Evolutionary conservation across 2,113 vertebrate species (phyloP), one percentile per base, ranked within the genome.

Genomic region (Labeo catla): DNA sequence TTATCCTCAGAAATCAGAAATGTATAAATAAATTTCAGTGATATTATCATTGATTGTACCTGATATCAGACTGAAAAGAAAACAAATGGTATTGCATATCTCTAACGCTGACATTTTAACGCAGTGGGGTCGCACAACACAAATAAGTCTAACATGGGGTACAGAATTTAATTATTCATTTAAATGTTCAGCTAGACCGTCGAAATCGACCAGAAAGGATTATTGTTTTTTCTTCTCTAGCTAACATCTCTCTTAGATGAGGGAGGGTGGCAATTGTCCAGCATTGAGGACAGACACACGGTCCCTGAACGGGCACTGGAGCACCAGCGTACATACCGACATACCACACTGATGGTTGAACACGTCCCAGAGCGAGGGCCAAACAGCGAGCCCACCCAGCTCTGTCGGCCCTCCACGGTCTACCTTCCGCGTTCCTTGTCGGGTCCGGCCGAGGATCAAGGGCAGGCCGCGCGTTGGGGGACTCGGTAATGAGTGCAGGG

Each of bases 331-430:
- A 87, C 93, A 94, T 94, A 92, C 93, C 93, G 86, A 93, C 94
- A 94, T 93, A 92, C 94, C 93, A 91, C 84, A 13, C 85, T 94
- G 93, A 95, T 93, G 91, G 93, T 86, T 88, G 91, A 87, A 80
- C 84, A 85, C 7, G 92, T 92, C 92, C 92, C 94, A 90, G 91
- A 92, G 92, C 85, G 43, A 83, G 90, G 83, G 88, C 88, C 90
- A 89, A 92, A 86, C 89, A 81, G 91, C 50, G 80, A 94, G 93
- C 93, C 94, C 95, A 95, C 95, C 95, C 94, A 95, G 92, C 86
- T 78, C 91, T 87, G 76, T 85, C 6, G 86, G 89, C 90, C 91
- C 91, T 87, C 90, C 70, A 72, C 82, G 36, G 90, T 89, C 94
- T 91, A 94, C 92, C 94, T 93, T 91, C 93, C 88, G 89, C 88